Conservation (phyloP, 2,113 vertebrate genomes). For the Erinaceus europaeus region DNA sequence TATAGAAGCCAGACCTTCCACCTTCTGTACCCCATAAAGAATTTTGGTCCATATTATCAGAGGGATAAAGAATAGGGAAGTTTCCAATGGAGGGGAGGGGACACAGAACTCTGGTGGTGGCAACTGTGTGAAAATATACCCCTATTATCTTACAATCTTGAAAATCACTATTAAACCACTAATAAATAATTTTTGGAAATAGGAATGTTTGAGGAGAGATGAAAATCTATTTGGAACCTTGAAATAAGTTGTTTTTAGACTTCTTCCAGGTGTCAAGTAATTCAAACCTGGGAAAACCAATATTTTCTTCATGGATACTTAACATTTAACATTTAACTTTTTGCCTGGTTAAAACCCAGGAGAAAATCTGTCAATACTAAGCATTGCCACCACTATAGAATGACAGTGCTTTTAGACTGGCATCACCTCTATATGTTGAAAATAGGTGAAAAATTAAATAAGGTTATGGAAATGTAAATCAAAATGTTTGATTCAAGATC, state of each 20-base stretch:
- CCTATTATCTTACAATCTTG: too few relatives aligned
- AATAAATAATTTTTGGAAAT: too few relatives aligned
- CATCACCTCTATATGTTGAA: neutral
- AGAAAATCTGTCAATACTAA: neutral
- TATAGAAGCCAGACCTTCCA: too few relatives aligned
- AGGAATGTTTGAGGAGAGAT: neutral
- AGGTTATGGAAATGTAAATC: neutral
- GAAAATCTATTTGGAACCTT: neutral
- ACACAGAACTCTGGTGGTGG: too few relatives aligned
- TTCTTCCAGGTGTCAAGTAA: neutral
- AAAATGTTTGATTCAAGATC: too few relatives aligned
- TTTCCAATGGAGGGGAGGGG: too few relatives aligned
- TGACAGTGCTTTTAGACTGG: neutral
- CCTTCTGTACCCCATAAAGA: too few relatives aligned
- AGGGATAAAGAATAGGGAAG: too few relatives aligned
- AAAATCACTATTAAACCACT: too few relatives aligned
- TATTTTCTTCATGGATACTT: neutral
- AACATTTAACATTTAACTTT: neutral
- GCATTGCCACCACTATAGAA: neutral
- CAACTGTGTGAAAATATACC: too few relatives aligned
- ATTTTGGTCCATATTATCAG: too few relatives aligned
- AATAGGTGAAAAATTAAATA: neutral
- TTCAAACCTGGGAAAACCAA: neutral
- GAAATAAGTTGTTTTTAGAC: neutral
- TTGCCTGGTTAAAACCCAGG: neutral